Evolutionary conservation across 2,888 invertebrate genomes (phyloP), one percentile per base, ranked within the genome.

Genomic region (Metallyticus violacea): DNA sequence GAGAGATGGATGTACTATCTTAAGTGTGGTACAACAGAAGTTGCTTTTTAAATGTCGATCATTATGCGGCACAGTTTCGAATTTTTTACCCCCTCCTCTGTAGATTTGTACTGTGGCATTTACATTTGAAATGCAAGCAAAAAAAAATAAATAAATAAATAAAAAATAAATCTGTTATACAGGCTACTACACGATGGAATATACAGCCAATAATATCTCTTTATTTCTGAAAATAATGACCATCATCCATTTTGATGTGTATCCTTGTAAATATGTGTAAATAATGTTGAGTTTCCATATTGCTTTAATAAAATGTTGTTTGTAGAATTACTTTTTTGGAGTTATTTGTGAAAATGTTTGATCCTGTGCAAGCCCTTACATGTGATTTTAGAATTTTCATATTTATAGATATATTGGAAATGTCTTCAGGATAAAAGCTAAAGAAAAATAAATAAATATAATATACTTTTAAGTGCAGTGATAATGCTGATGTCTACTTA

Each of bases 261-360:
- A 87, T 87, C 79, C 85, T 40, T 88, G 88, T 88, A 87, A 83
- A 88, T 87, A 88, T 90, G 90, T 92, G 92, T 92, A 92, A 92
- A 92, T 91, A 92, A 93, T 93, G 93, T 93, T 93, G 93, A 93
- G 93, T 93, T 93, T 93, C 92, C 91, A 93, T 93, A 92, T 93
- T 92, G 93, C 93, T 93, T 93, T 93, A 93, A 93, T 93, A 93
- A 93, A 92, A 92, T 88, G 89, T 93, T 92, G 92, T 93, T 93
- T 93, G 92, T 93, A 93, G 93, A 92, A 92, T 92, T 90, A 89
- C 89, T 88, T 84, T 87, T 27, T 62, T 62, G 40, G 40, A 62
- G 22, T 62, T 62, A 62, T 62, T 62, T 62, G 15, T 62, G 15
- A 62, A 22, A 3, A 9, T 22, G 22, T 62, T 62, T 62, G 15